Conservation (phyloP, 2,888 invertebrate species). For the Tethea ocularis region DNA sequence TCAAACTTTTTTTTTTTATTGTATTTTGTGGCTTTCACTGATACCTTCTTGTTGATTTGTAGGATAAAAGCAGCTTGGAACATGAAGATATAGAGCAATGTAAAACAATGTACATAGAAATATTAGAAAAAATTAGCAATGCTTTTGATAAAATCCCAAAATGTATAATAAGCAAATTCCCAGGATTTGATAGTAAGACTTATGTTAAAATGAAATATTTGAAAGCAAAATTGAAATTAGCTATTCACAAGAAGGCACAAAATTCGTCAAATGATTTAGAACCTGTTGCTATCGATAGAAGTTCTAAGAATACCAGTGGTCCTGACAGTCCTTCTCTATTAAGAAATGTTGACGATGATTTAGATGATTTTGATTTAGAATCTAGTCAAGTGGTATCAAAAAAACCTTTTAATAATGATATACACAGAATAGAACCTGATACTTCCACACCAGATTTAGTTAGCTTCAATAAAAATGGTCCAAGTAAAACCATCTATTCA, state of each 20-base stretch:
- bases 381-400: conserved; percentile 39
- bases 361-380: conserved; percentile 53
- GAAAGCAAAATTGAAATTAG: conserved; percentile 82
- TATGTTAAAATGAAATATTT: conserved; percentile 83
- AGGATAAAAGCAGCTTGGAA: conserved; percentile 38
- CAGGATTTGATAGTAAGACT: conserved; percentile 82
- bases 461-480: conserved; percentile 41
- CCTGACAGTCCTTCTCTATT: conserved; percentile 43
- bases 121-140: conserved; percentile 85
- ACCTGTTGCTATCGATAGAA: conserved; percentile 25
- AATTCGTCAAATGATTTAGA: conserved; percentile 29
- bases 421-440: conserved; percentile 19
- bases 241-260: conserved; percentile 69
- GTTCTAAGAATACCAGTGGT: conserved; percentile 26
- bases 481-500: conserved; percentile 55
- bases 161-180: conserved; percentile 83
- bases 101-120: conserved; percentile 82
- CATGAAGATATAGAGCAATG: conserved; percentile 55
- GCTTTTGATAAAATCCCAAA: conserved; percentile 86
- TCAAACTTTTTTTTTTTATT: not conserved
- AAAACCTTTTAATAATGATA: conserved; percentile 22
- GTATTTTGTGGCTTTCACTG: not conserved
- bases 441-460: conserved; percentile 63
- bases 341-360: conserved; percentile 43
- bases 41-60: conserved; percentile 18